These are phyloP conservation scores for Odocoileus virginianus DNA, from an alignment of 2,113 vertebrate species.

Conservation along the genomic window DNA sequence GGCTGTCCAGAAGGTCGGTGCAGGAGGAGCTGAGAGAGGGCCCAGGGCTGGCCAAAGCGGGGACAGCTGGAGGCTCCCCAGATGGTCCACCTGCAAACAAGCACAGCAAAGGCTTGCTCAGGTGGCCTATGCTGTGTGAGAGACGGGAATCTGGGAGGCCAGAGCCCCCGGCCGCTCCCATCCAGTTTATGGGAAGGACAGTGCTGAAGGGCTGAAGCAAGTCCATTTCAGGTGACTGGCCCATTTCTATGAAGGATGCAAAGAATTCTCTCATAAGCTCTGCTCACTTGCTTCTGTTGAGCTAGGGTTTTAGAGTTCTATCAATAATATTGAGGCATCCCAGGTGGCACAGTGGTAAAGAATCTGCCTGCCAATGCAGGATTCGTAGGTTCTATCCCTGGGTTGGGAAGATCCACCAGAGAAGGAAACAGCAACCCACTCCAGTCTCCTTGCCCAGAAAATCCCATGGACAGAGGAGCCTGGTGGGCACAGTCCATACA, in stretches of 20 bases:
- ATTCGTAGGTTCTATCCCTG: neutral
- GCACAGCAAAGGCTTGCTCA: accelerated
- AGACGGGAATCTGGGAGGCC: neutral
- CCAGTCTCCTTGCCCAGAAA: neutral
- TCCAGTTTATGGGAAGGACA: neutral
- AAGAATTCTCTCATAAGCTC: neutral
- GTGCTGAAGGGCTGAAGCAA: neutral
- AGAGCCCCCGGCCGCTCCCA: neutral
- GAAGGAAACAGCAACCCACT: neutral
- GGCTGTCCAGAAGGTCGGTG: neutral
- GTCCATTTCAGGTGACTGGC: neutral
- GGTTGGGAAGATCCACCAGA: neutral
- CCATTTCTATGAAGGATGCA: neutral
- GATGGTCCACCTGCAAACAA: no score
- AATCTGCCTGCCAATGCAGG: accelerated
- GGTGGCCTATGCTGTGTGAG: neutral
- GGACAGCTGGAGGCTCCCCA: accelerated
- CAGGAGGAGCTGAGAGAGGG: neutral
- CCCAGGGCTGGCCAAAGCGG: neutral
- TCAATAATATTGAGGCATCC: accelerated
- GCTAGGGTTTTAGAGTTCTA: neutral
- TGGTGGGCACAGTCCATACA: neutral
- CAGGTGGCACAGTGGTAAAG: neutral
- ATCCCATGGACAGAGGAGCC: neutral
- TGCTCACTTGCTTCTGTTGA: neutral